Base-by-base conservation (phyloP, 2,888 invertebrate species). In the Andrena flavipes region DNA sequence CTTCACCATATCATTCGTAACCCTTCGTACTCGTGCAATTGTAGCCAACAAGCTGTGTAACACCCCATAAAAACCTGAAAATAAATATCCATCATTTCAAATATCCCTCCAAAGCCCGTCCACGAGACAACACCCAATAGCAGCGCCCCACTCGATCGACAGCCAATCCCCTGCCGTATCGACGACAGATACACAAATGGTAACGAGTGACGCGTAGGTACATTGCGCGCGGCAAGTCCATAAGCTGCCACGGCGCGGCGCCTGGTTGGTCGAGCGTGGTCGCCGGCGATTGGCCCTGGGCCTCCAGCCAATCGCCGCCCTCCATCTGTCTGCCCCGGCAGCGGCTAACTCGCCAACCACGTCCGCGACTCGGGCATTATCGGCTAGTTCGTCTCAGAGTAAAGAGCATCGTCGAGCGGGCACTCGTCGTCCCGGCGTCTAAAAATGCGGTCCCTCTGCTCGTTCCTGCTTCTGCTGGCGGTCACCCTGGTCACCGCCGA, bases 291-390 rank as follows among this genome's bases (percentile, higher is more conserved):
- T 96, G 96, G 96, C 90, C 89, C 84, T 75, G 87, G 13, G 5
- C 0, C 5, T 87, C 78, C 87, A 87, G 91, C 96, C 96, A 96
- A 96, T 96, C 88, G 92, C 76, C 94, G 91, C 91, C 90, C 95
- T 96, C 96, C 97, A 97, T 96, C 96, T 96, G 96, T 95, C 96
- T 95, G 94, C 89, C 90, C 89, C 90, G 81, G 75, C 85, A 71
- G 88, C 83, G 74, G 85, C 85, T 89, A 89, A 88, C 95, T 92
- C 86, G 91, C 90, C 95, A 84, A 86, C 90, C 60, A 4, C 35
- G 56, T 84, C 88, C 87, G 63, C 76, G 79, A 78, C 51, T 65
- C 73, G 33, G 72, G 87, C 91, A 92, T 93, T 82, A 94, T 94
- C 94, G 94, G 90, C 89, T 94, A 92, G 80, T 84, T 87, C 92